Evolutionary conservation across 2,113 vertebrate genomes (phyloP).

Genomic region (Neolamprologus variostigma): DNA sequence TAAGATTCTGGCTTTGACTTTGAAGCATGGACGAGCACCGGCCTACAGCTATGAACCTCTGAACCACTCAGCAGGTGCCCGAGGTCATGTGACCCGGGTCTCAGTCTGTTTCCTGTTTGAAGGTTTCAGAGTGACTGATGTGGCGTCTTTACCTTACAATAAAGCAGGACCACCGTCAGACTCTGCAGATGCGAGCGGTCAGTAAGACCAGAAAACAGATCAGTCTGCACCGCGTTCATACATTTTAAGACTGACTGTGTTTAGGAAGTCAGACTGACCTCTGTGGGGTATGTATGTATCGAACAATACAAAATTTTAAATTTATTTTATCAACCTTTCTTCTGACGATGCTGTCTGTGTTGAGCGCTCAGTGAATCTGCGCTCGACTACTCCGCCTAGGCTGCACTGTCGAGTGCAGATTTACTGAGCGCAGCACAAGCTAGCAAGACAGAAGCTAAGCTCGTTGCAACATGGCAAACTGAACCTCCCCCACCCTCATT

Average conservation of each 20-base stretch:
- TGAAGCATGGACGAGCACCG: background rate
- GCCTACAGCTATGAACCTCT: background rate
- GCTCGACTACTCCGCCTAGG: fast-evolving
- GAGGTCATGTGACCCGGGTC: background rate
- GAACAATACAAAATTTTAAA: fast-evolving
- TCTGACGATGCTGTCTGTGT: background rate
- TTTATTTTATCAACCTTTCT: fast-evolving
- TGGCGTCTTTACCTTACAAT: background rate
- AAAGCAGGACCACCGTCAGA: background rate
- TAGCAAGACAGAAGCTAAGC: fast-evolving
- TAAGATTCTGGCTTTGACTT: background rate
- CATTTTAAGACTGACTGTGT: background rate
- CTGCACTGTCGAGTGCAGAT: fast-evolving
- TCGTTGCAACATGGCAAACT: fast-evolving
- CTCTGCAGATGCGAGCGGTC: background rate
- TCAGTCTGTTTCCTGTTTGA: background rate
- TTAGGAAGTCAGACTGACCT: background rate
- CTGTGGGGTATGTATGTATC: background rate
- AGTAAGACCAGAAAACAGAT: background rate
- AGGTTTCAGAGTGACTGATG: background rate
- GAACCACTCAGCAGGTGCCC: background rate
- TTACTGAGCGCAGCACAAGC: fast-evolving
- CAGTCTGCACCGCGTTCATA: background rate
- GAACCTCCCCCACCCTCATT: background rate
- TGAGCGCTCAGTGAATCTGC: fast-evolving